Base-by-base conservation (phyloP, 2,113 vertebrate genomes). In the Apus apus region DNA sequence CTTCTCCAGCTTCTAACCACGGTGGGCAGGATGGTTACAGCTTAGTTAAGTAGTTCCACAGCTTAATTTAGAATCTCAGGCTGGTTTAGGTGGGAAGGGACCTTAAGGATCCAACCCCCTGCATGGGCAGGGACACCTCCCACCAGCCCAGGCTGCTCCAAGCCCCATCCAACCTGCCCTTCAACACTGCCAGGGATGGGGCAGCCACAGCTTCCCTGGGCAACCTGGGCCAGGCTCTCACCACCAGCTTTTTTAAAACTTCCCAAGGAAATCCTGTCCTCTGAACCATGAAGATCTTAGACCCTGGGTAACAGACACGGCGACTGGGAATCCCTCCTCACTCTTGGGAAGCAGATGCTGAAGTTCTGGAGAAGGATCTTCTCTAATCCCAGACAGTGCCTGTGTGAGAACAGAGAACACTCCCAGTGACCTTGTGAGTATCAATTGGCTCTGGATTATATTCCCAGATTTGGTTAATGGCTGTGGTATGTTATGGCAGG, bases 271-370 rank as follows among this genome's bases (percentile, higher is more conserved):
- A 23, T 48, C 75, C 23, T 3, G 0, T 23, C 51, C 61, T 71
- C 79, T 78, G 90, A 96, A 96, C 92, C 68, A 97, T 96, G 94
- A 97, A 93, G 94, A 95, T 65, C 93, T 84, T 96, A 74, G 96
- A 97, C 57, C 96, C 94, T 1, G 96, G 95, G 38, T 96, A 97
- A 96, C 90, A 57, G 73, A 75, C 0, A 40, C 15, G 3, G 77
- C 27, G 22, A 8, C 1, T 5, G 14, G 22, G 38, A 51, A 22
- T 43, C 82, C 78, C 15, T 50, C 50, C 36, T 51, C 2, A 12
- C 82, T 82, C 50, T 43, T n/a, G 71, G 45, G 91, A 73, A 66
- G 82, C 93, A 87, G 93, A 88, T 94, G 85, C 80, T 95, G 79
- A 77, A 71, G 43, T 43, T 64, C 72, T 64, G 50, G 0, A 6